These are phyloP conservation scores for Phyllotis vaccarum DNA, from an alignment of 2,797 vertebrate genomes.

Conservation along the genomic window DNA sequence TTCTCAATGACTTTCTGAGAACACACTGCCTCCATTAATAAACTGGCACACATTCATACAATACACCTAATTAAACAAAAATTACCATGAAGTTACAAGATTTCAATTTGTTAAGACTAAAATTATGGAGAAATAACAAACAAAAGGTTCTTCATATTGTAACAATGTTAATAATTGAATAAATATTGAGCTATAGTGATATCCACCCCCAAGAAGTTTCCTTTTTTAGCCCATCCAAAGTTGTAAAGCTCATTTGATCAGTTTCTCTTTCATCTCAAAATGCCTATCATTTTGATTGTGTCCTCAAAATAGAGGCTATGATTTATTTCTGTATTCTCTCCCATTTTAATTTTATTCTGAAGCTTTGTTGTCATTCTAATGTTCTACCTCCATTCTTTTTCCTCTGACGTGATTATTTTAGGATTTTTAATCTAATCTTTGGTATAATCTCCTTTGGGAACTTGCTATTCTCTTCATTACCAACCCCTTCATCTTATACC, in stretches of 20 bases:
- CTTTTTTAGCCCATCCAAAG: slow-evolving; percentile 33
- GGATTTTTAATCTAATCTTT: not conserved
- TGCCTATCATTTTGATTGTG: not conserved
- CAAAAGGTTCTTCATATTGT: not conserved
- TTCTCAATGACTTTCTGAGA: not conserved
- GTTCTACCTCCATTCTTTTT: not conserved
- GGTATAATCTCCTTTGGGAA: not conserved
- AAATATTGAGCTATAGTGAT: not conserved
- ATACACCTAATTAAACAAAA: not conserved
- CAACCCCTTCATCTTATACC: not conserved
- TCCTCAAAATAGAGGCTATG: not conserved
- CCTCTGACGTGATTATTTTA: not conserved
- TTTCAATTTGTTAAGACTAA: slow-evolving; percentile 34
- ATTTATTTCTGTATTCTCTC: not conserved
- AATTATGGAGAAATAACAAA: slow-evolving; percentile 21
- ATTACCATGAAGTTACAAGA: slow-evolving; percentile 32
- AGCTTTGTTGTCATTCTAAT: not conserved
- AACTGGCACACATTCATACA: not conserved
- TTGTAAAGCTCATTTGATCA: not conserved
- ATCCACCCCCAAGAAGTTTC: not conserved
- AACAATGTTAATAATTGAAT: not conserved
- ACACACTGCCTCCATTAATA: not conserved
- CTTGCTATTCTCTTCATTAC: not conserved
- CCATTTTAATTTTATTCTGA: not conserved
- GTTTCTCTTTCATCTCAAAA: not conserved